Conservation (phyloP, 1,140 invertebrate genomes). For the Bilobella aurantiaca region DNA sequence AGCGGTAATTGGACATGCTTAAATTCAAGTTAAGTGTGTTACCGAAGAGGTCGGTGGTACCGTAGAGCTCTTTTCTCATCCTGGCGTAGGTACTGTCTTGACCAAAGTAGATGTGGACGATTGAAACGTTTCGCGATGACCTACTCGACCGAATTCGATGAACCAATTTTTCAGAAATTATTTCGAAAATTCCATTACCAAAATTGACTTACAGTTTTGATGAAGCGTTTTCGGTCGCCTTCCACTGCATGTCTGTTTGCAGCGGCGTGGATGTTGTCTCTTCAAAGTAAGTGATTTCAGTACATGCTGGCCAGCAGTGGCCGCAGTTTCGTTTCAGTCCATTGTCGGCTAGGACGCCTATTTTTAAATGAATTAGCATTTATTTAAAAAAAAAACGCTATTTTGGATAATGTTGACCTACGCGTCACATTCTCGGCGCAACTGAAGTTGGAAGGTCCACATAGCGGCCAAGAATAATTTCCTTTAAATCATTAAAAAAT, state of each 20-base stretch:
- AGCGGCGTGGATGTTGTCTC: slow-evolving; percentile 16
- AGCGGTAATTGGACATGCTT: background rate
- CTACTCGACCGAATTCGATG: background rate
- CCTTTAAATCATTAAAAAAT: slow-evolving; percentile 9
- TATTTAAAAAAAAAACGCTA: background rate
- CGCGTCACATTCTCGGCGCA: slow-evolving; percentile 23
- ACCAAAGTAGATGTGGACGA: slow-evolving; percentile 24
- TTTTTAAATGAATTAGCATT: background rate
- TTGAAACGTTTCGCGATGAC: slow-evolving; percentile 14
- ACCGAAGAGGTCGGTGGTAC: slow-evolving; percentile 21
- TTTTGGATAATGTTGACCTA: background rate
- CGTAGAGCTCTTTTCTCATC: slow-evolving; percentile 23
- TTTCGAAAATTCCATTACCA: background rate
- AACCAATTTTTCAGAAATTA: background rate
- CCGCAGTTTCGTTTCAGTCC: slow-evolving; percentile 21
- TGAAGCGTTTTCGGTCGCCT: background rate
- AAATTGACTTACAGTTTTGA: no score
- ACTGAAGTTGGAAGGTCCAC: slow-evolving; percentile 18
- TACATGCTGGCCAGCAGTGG: slow-evolving; percentile 22
- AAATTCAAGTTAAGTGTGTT: background rate
- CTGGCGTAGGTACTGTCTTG: slow-evolving; percentile 22
- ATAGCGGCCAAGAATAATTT: slow-evolving; percentile 8
- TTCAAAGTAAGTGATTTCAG: slow-evolving; percentile 20
- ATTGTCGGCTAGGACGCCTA: background rate
- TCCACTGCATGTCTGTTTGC: background rate